Percentiles rank a stretch among this genome's conserved stretches.
phyloP scores from a whole-genome alignment of 1,140 invertebrate species.

The Orius laevigatus region DNA sequence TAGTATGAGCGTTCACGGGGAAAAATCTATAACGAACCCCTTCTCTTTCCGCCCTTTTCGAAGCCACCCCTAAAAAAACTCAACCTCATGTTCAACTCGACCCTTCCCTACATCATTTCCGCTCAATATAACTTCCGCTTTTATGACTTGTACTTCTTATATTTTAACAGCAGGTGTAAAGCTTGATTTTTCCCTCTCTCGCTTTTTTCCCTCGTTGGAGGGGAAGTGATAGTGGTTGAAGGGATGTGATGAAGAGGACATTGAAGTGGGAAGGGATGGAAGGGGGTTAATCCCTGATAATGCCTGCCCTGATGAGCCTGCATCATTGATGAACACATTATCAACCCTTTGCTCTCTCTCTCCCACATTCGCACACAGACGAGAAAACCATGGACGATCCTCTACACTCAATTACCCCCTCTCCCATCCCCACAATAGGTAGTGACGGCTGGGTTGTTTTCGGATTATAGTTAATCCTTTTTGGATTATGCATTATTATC shows the following conservation, averaged over 20 bases:
- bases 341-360: no score
- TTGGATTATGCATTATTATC: no score
- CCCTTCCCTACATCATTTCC: neutral
- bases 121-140: neutral
- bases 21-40: neutral
- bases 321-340: constrained; percentile 4
- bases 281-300: constrained; percentile 5
- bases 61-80: neutral
- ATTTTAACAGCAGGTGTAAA: no score
- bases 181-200: no score
- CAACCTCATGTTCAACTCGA: neutral
- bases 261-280: constrained; percentile 1
- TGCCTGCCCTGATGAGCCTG: constrained; percentile 2
- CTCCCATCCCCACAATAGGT: no score
- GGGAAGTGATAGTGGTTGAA: no score
- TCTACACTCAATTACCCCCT: no score
- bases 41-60: neutral
- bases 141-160: neutral
- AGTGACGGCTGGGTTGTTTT: no score
- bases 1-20: neutral
- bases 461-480: no score
- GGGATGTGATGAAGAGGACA: neutral
- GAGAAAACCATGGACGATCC: no score
- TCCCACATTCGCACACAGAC: no score
- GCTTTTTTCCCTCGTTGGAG: no score